Base-by-base conservation (phyloP, 1,140 invertebrate species). In the Cherax destructor region DNA sequence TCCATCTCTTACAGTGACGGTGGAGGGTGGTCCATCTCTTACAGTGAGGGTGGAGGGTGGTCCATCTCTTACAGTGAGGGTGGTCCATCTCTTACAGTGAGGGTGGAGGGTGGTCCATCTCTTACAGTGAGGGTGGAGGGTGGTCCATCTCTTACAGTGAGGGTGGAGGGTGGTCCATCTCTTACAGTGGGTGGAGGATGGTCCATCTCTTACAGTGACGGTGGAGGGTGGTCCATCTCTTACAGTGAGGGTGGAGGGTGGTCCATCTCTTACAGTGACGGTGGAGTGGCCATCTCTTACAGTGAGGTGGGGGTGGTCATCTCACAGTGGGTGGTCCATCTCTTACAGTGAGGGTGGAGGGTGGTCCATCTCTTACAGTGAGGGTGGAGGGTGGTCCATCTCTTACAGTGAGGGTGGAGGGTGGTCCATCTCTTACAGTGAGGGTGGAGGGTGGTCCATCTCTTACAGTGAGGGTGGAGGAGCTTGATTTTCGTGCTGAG, bases 401-500 rank as follows among this genome's bases (percentile, higher is more conserved):
- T 52, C 21, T 61, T 76, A 88, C 77, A 61, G 49, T 21, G 86
- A 47, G 6, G 76, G 76, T 18, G 86, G n/a, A 65, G 18, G 59
- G n/a, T n/a, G n/a, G 21, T 76, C 86, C 11, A 77, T 56, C 9
- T 52, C 21, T 61, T 76, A 88, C 77, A 61, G 49, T 21, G 86
- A 47, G 6, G 76, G 76, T 18, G 86, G n/a, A 65, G 18, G 59
- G n/a, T n/a, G n/a, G 21, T 76, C 86, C 11, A 77, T 56, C 9
- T 52, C 21, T 61, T 76, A 88, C 77, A 61, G 49, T 21, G 86
- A 47, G 6, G 76, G 76, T 18, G 86, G n/a, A 65, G 18, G 59
- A 2, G 50, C 86, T 61, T 88, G 86, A 52, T 88, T 88, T 49
- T 88, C 74, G 61, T 88, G 76, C 21, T 74, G 76, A 80, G 61